Conservation (phyloP, 2,113 vertebrate species). For the Vulpes vulpes region DNA sequence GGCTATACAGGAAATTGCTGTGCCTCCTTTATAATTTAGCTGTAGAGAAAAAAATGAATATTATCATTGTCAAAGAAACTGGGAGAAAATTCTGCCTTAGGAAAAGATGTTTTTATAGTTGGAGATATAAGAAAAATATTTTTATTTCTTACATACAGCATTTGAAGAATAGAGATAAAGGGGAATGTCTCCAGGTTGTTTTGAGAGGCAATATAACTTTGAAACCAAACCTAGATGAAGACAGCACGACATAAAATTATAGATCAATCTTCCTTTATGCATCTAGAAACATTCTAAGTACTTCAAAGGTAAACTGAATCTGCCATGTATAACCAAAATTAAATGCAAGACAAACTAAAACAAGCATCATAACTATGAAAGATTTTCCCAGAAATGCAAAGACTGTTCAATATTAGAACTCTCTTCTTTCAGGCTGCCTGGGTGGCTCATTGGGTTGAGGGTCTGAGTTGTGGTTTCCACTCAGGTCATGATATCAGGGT, state of each 20-base stretch:
- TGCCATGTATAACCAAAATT: not conserved
- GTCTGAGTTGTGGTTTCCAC: not conserved
- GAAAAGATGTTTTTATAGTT: not conserved
- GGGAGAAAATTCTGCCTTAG: not conserved
- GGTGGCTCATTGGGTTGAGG: not conserved
- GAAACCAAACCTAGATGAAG: not conserved
- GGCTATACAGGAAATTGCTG: not conserved
- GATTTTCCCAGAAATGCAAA: not conserved
- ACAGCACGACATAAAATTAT: not conserved
- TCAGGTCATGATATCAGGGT: not conserved
- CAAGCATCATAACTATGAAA: not conserved
- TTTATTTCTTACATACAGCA: not conserved
- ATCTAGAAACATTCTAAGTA: not conserved
- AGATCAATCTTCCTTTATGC: not conserved
- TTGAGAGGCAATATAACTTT: not conserved
- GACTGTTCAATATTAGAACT: not conserved
- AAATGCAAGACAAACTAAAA: not conserved
- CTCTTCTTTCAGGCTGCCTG: not conserved
- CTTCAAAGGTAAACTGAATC: not conserved
- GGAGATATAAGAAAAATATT: not conserved
- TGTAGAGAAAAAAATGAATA: not conserved
- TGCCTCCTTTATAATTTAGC: not conserved
- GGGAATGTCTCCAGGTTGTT: not conserved
- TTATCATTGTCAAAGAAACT: not conserved
- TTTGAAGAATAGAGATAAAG: not conserved